Percentiles rank a stretch among this genome's conserved stretches.
phyloP scores from a whole-genome alignment of 2,113 vertebrate species.

The Jaculus jaculus region DNA sequence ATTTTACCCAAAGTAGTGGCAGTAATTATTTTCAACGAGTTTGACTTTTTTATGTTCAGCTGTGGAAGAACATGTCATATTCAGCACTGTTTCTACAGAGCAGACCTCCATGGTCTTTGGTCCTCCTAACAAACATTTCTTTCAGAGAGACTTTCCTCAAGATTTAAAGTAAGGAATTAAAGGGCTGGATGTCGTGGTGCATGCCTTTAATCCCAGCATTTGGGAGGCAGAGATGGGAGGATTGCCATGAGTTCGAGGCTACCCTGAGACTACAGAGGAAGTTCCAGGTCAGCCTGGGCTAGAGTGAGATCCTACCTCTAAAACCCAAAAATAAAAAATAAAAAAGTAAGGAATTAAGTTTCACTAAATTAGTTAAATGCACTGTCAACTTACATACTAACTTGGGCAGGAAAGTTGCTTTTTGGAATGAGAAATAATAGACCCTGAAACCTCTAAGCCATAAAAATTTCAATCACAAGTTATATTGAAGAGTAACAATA shows the following conservation, averaged over 20 bases:
- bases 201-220: too few relatives aligned
- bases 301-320: too few relatives aligned
- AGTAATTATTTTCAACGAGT: background rate
- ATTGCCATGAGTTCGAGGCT: too few relatives aligned
- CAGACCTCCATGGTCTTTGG: background rate
- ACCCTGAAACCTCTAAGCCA: background rate
- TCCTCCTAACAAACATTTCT: background rate
- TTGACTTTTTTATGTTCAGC: background rate
- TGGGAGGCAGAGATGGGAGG: too few relatives aligned
- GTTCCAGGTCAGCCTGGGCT: too few relatives aligned
- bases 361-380: conserved; percentile 9
- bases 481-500: background rate
- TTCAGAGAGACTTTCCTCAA: background rate
- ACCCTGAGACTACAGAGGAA: too few relatives aligned
- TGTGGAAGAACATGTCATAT: background rate
- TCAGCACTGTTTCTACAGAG: background rate
- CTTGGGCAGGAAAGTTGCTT: background rate
- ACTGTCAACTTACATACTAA: background rate
- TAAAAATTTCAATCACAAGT: background rate
- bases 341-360: conserved; percentile 6
- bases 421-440: conserved; percentile 42
- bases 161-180: background rate
- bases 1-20: conserved; percentile 18
- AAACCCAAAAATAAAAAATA: too few relatives aligned
- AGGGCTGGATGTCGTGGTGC: too few relatives aligned